Percentiles rank a stretch among this genome's conserved stretches.
Evolutionary conservation across 2,113 vertebrate species (phyloP).

Genomic region (Dromiciops gliroides): DNA sequence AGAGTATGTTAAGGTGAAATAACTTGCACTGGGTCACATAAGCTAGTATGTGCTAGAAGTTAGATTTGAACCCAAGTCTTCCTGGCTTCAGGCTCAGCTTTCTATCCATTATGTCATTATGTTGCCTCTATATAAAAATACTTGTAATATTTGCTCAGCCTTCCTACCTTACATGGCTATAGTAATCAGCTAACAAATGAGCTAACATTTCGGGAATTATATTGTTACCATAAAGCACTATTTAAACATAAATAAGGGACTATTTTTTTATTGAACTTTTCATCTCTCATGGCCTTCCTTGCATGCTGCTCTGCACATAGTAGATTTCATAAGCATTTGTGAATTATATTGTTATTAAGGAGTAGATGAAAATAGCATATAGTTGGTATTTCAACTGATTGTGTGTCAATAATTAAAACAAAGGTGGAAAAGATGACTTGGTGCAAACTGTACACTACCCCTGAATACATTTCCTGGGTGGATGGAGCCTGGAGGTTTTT

Average conservation of each 20-base stretch:
- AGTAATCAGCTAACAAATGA: too few species aligned
- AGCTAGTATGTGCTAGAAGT: not conserved
- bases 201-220: not conserved
- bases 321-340: constrained; percentile 9
- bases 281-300: not conserved
- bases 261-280: not conserved
- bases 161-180: too few species aligned
- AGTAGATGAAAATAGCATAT: not conserved
- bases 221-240: not conserved
- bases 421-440: constrained; percentile 10
- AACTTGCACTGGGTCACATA: not conserved
- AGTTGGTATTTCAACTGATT: not conserved
- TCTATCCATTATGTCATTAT: not conserved
- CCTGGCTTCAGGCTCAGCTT: not conserved
- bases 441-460: not conserved
- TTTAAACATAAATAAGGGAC: not conserved
- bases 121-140: not conserved
- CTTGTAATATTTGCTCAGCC: too few species aligned
- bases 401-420: too few species aligned
- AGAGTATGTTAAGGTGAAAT: not conserved
- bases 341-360: not conserved
- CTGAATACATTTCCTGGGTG: constrained; percentile 30
- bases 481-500: not conserved
- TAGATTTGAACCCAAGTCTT: not conserved
- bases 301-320: not conserved